phyloP scores from a whole-genome alignment of 2,113 vertebrate genomes.

The Esox niger region DNA sequence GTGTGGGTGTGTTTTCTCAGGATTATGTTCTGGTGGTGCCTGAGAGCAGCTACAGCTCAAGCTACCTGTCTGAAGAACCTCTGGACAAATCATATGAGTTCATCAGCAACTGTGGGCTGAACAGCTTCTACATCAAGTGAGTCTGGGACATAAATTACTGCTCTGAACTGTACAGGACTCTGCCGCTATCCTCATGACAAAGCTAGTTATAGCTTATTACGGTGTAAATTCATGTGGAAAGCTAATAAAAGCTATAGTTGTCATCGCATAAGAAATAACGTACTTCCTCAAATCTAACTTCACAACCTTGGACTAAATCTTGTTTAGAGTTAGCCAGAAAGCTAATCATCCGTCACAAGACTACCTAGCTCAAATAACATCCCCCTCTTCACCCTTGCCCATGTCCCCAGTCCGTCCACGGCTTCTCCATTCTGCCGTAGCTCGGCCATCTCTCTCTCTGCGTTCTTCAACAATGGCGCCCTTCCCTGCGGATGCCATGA shows the following conservation, averaged over 20 bases:
- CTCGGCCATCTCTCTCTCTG: constrained; percentile 84
- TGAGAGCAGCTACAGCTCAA: constrained; percentile 81
- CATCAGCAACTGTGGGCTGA: constrained; percentile 90
- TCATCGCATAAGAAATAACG: not conserved
- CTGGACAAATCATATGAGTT: constrained; percentile 96
- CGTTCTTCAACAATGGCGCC: constrained; percentile 92
- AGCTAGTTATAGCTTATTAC: too few relatives aligned
- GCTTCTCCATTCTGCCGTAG: constrained; percentile 81
- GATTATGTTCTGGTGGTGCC: constrained; percentile 91
- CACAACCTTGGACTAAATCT: too few relatives aligned
- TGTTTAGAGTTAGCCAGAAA: too few relatives aligned
- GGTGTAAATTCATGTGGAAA: too few relatives aligned
- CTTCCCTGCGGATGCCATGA: constrained; percentile 87
- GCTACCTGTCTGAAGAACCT: constrained; percentile 84
- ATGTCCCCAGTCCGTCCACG: constrained; percentile 67
- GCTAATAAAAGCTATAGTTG: too few relatives aligned
- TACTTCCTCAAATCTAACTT: not conserved
- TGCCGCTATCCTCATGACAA: too few relatives aligned
- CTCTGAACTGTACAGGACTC: too few relatives aligned
- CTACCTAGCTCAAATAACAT: too few relatives aligned
- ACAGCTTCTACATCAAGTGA: constrained; percentile 89
- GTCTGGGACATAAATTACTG: constrained; percentile 35
- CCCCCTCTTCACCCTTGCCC: not conserved
- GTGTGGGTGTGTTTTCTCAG: constrained; percentile 57
- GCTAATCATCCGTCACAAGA: too few relatives aligned